These are phyloP conservation scores for Caenorhabditis doughertyi DNA, from an alignment of 2,888 invertebrate genomes.

Conservation along the genomic window DNA sequence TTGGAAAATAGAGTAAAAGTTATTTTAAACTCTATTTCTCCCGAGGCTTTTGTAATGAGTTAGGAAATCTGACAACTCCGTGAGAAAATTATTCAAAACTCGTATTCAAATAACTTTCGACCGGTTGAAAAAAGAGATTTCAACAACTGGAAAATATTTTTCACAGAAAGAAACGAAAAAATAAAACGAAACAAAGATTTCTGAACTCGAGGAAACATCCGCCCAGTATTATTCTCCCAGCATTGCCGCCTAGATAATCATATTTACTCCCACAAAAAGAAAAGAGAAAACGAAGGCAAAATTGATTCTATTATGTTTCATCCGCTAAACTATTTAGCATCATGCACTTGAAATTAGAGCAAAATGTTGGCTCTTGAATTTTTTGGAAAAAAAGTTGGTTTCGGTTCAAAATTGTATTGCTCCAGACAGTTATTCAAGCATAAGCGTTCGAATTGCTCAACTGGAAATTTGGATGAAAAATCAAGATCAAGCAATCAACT, in stretches of 20 bases:
- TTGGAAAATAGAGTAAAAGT: too few relatives aligned
- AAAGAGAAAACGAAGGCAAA: conserved; percentile 45
- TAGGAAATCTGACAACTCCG: too few relatives aligned
- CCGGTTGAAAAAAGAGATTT: background rate
- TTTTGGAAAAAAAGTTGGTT: too few relatives aligned
- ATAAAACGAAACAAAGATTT: conserved; percentile 8
- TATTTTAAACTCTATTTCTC: too few relatives aligned
- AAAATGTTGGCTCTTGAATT: background rate
- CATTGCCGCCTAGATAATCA: conserved; percentile 51
- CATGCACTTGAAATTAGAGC: conserved; percentile 32
- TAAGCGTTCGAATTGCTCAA: too few relatives aligned
- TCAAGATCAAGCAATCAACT: too few relatives aligned
- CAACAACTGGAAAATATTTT: background rate
- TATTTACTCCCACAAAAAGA: conserved; percentile 42
- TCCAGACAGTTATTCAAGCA: too few relatives aligned
- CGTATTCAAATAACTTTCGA: background rate
- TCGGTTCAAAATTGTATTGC: too few relatives aligned
- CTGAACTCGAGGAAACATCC: conserved; percentile 42
- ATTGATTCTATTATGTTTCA: conserved; percentile 61
- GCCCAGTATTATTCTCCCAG: conserved; percentile 42
- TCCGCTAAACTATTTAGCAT: conserved; percentile 37
- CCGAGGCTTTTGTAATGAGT: too few relatives aligned
- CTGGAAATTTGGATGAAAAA: too few relatives aligned
- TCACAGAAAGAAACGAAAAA: background rate
- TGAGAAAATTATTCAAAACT: too few relatives aligned